Conservation (phyloP, 2,113 vertebrate species). For the Apaloderma vittatum region DNA sequence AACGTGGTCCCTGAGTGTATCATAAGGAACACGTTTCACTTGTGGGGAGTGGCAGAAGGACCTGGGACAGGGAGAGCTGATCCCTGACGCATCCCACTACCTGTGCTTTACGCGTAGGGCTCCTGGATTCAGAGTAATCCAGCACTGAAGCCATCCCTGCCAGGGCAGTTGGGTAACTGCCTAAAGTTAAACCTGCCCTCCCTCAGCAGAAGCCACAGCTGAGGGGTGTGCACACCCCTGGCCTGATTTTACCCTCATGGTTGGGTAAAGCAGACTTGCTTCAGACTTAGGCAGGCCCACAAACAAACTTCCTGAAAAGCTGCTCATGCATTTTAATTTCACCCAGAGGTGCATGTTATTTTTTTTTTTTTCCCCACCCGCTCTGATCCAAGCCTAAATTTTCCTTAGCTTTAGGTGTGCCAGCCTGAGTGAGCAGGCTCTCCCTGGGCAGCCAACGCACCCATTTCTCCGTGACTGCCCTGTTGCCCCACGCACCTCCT, state of each 20-base stretch:
- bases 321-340: not conserved
- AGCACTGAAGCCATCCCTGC: not conserved
- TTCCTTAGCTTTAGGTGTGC: not conserved
- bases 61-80: not conserved
- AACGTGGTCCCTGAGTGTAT: rapidly evolving
- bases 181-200: not conserved
- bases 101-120: not conserved
- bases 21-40: rapidly evolving
- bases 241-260: not conserved
- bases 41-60: not conserved
- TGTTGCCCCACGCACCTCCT: not conserved
- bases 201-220: not conserved
- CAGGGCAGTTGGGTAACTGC: not conserved
- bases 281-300: not conserved
- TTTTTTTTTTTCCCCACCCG: not conserved
- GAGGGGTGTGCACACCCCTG: not conserved
- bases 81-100: rapidly evolving
- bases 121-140: not conserved
- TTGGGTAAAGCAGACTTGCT: not conserved
- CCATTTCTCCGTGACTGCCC: not conserved
- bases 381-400: not conserved
- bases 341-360: not conserved
- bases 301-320: not conserved
- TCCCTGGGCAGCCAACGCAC: not conserved
- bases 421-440: not conserved